Evolutionary conservation across 2,113 vertebrate genomes (phyloP), one percentile per base, ranked within the genome.

Genomic region (Nibea albiflora): DNA sequence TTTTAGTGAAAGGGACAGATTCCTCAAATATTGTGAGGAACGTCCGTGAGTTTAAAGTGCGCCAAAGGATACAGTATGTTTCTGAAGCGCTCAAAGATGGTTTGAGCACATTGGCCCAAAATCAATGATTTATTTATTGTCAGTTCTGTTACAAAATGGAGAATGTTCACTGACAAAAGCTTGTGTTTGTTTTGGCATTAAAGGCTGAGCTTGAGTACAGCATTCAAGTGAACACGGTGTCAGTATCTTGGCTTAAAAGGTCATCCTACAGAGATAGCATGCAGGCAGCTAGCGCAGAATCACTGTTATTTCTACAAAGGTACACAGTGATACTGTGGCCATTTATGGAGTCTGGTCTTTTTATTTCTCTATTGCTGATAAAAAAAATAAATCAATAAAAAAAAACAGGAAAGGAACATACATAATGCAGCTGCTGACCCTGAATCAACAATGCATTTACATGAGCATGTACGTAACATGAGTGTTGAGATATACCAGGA

Each of bases 201-300:
- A 24, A 62, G 60, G 8, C 42, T 71, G 56, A 3, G 31, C 49
- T 52, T 20, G 49, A 69, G 56, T 20, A 22, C 57, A 60, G 62
- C 66, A 5, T 73, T 73, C 50, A 60, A 16, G 26, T 52, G 28
- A 76, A 77, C 56, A 53, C 7, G 26, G 77, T 83, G 76, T 20
- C 71, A 73, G 70, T 28, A 2, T 81, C 50, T 68, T 35, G 56
- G 56, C 35, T 72, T 62, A 28, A 85, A 85, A 85, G 82, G 82
- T 84, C 78, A 88, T 44, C 49, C 64, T 62, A 60, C 60, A 72
- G 31, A 83, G 35, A 66, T 2, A 4, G 47, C 22, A 5, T 24
- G 7, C 26, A 52, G 47, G 58, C 26, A 63, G 71, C 76, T 26
- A 56, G 24, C 57, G n/a, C 9, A 44, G 35, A 17, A 54, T 24